Base-by-base conservation (phyloP, 2,888 invertebrate species). In the Brenthis hecate region DNA sequence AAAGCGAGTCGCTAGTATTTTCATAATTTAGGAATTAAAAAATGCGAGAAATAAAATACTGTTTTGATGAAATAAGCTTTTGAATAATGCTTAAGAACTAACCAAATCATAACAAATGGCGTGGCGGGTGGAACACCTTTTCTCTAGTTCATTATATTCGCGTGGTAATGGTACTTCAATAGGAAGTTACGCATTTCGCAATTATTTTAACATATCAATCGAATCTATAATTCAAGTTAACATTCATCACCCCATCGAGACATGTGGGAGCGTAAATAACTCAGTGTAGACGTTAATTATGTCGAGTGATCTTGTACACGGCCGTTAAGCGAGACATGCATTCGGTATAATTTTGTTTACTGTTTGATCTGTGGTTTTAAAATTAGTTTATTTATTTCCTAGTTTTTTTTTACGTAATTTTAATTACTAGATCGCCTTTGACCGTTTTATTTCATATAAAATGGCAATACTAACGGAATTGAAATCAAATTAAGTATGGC, bases 261-360 rank as follows among this genome's bases (percentile, higher is more conserved):
- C 81, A 91, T 91, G 89, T 89, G 91, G 90, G 90, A 80, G 85
- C 81, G 88, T 91, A 91, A 91, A 91, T 89, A 91, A 89, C 89
- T 88, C 88, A 84, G 85, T 86, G 86, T 83, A 83, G 79, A 81
- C 88, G 83, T 89, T 89, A 89, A 90, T 90, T 89, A 88, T 83
- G 84, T 85, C 80, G 85, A 89, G 88, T 87, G 89, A 89, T 90
- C 86, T 89, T 84, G 86, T 64, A 66, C 68, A 61, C 65, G 65
- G 69, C 23, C 61, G 66, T 55, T 62, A 62, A 62, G 61, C 61
- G 51, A 62, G 43, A 62, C 61, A 51, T 62, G 81, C 84, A 86
- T 84, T 85, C 75, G 73, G 81, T 76, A 71, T 69, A 72, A 72
- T 75, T 75, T 68, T 62, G 72, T 71, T 72, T 70, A 69, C 72